phyloP scores from a whole-genome alignment of 2,888 invertebrate genomes.

The Tetragonisca angustula region DNA sequence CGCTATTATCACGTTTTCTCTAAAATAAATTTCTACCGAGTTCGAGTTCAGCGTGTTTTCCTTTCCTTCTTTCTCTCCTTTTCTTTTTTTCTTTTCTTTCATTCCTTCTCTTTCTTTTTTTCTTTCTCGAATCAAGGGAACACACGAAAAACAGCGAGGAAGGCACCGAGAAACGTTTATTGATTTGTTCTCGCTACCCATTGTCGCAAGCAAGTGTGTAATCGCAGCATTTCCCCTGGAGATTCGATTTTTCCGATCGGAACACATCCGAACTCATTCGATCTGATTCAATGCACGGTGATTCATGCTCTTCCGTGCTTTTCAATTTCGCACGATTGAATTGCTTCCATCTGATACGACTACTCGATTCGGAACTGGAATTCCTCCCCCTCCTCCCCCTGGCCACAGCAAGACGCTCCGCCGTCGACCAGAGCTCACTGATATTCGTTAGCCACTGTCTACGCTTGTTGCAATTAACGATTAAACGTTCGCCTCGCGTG shows the following conservation, averaged over 20 bases:
- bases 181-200: conserved; percentile 50
- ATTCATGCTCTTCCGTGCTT: conserved; percentile 58
- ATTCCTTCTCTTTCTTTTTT: too few species aligned
- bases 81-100: too few species aligned
- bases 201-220: conserved; percentile 59
- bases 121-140: background rate
- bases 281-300: conserved; percentile 61
- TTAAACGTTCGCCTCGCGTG: background rate
- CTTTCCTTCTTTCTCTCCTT: too few species aligned
- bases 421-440: background rate
- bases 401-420: conserved; percentile 36
- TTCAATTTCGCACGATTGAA: conserved; percentile 59
- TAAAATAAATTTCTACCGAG: background rate
- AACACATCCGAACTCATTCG: conserved; percentile 58
- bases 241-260: conserved; percentile 61
- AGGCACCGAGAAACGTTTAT: conserved; percentile 39
- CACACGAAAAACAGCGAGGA: background rate
- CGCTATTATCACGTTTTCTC: too few species aligned
- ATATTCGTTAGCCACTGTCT: conserved; percentile 3
- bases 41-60: conserved; percentile 21
- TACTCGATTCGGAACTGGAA: conserved; percentile 45
- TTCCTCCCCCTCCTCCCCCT: background rate
- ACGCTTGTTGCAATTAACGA: conserved; percentile 25
- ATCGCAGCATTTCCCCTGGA: conserved; percentile 52
- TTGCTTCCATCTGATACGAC: conserved; percentile 57